Evolutionary conservation across 2,113 vertebrate genomes (phyloP).

Genomic region (Cryptoleucopteryx plumbea): DNA sequence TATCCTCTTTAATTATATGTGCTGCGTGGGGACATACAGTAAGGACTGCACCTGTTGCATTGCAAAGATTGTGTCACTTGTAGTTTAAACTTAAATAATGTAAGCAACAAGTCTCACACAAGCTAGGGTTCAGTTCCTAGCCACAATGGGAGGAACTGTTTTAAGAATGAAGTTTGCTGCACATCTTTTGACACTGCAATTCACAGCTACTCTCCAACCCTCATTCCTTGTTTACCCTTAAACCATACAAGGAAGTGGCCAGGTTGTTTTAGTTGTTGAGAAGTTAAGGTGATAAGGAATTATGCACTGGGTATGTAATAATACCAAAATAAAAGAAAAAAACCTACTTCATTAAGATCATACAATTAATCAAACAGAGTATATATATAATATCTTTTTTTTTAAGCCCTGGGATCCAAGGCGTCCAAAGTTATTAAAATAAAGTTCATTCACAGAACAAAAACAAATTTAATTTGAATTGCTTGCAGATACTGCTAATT

Average conservation of each 20-base stretch:
- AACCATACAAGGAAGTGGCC: constrained; percentile 38
- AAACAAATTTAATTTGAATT: constrained; percentile 86
- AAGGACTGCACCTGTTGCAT: neutral
- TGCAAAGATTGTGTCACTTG: neutral
- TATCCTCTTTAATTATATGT: neutral
- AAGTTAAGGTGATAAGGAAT: constrained; percentile 35
- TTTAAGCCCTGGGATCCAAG: constrained; percentile 87
- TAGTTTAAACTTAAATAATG: neutral
- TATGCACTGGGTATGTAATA: constrained; percentile 85
- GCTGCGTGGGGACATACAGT: neutral
- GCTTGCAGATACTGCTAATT: constrained; percentile 91
- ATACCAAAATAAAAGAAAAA: constrained; percentile 80
- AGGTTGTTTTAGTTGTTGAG: neutral
- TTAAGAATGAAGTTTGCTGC: constrained; percentile 46
- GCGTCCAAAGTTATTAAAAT: constrained; percentile 86
- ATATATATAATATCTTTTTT: constrained; percentile 83
- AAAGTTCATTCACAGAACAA: constrained; percentile 90
- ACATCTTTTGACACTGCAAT: constrained; percentile 58
- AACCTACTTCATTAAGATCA: constrained; percentile 86
- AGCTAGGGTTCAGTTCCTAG: neutral
- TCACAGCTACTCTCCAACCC: constrained; percentile 33
- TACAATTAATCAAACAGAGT: constrained; percentile 89
- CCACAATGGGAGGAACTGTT: neutral
- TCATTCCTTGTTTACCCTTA: constrained; percentile 21
- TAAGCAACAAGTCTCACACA: neutral